Percentiles rank a stretch among this genome's conserved stretches.
Conservation (phyloP, 2,797 vertebrate genomes). For the Catostomus latipinnis region DNA sequence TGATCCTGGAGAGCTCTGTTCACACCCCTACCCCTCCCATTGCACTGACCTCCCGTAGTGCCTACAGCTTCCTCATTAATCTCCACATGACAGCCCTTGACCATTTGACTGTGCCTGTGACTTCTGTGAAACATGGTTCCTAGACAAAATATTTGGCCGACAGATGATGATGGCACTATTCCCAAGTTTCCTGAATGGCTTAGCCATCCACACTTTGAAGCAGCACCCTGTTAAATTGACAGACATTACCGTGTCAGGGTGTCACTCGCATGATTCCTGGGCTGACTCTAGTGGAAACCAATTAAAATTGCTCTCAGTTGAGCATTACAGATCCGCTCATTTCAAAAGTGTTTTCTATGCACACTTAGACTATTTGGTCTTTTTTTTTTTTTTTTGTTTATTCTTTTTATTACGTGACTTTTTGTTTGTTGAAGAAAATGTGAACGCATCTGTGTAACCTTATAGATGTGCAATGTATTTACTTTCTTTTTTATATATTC, state of each 20-base stretch:
- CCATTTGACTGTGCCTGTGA: slow-evolving; percentile 74
- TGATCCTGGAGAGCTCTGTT: slow-evolving; percentile 27
- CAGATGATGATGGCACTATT: slow-evolving; percentile 76
- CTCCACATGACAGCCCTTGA: slow-evolving; percentile 82
- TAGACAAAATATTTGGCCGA: slow-evolving; percentile 76
- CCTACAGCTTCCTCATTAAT: slow-evolving; percentile 84
- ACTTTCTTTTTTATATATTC: slow-evolving; percentile 58
- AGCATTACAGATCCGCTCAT: not conserved
- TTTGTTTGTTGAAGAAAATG: slow-evolving; percentile 54
- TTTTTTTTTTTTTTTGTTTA: not conserved
- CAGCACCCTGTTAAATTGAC: slow-evolving; percentile 52
- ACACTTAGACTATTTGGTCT: not conserved
- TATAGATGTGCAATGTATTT: not conserved
- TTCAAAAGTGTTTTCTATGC: not conserved
- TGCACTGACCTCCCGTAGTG: slow-evolving; percentile 74
- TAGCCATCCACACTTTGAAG: slow-evolving; percentile 55
- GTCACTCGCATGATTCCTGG: slow-evolving; percentile 11
- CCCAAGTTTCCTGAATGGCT: slow-evolving; percentile 62
- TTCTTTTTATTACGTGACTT: not conserved
- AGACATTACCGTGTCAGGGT: slow-evolving; percentile 45
- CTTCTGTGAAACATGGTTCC: slow-evolving; percentile 72
- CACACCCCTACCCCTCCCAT: slow-evolving; percentile 54
- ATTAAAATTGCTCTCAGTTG: slow-evolving; percentile 12
- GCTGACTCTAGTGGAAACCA: slow-evolving; percentile 5
- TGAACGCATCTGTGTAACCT: slow-evolving; percentile 50